These are phyloP conservation scores for Neomorphus geoffroyi DNA, from an alignment of 2,797 vertebrate species.

Conservation along the genomic window DNA sequence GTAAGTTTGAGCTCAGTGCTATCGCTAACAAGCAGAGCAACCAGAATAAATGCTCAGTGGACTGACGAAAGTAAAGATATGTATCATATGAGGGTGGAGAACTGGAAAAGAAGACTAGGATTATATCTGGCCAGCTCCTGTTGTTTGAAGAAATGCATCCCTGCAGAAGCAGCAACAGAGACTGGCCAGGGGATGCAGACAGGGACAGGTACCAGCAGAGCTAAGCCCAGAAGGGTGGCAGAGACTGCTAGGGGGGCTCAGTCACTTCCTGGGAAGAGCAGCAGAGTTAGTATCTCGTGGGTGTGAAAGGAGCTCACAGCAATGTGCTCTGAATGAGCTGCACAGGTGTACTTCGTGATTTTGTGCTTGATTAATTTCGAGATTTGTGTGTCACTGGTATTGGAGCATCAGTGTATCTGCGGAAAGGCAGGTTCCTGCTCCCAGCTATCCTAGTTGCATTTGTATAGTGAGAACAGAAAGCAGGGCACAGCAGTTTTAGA, in stretches of 20 bases:
- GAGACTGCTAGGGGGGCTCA: not conserved
- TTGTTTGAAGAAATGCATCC: not conserved
- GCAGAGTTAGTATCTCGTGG: not conserved
- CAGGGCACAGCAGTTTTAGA: not conserved
- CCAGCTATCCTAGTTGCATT: not conserved
- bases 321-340: not conserved
- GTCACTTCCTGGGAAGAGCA: not conserved
- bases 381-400: fast-evolving
- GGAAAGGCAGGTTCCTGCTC: not conserved
- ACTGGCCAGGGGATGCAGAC: fast-evolving
- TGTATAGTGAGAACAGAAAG: not conserved
- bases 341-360: not conserved
- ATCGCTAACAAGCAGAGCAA: not conserved
- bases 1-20: not conserved
- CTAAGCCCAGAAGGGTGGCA: not conserved
- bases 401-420: not conserved
- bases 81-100: not conserved
- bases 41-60: not conserved
- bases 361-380: not conserved
- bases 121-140: not conserved
- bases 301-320: not conserved
- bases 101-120: not conserved
- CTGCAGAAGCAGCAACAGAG: not conserved
- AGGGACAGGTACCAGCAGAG: not conserved
- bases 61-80: not conserved